Percentiles rank a stretch among this genome's conserved stretches.
phyloP scores from a whole-genome alignment of 2,113 vertebrate genomes.

The Acrocephalus arundinaceus region DNA sequence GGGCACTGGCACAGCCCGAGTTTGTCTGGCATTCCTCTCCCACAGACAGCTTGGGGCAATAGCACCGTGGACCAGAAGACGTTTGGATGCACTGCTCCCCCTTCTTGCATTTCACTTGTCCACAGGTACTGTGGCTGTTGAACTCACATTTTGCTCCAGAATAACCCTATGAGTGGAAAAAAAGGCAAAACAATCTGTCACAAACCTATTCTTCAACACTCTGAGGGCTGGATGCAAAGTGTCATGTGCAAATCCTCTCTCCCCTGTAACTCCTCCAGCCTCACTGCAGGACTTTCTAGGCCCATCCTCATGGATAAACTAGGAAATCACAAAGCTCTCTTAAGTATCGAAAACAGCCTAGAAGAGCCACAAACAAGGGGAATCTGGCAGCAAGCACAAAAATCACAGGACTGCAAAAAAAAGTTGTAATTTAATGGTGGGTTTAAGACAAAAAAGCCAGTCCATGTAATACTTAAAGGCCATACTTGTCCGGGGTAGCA shows the following conservation, averaged over 20 bases:
- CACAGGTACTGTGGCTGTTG: slow-evolving; percentile 77
- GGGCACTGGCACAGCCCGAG: slow-evolving; percentile 68
- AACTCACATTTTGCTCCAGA: slow-evolving; percentile 84
- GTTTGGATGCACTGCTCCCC: slow-evolving; percentile 82
- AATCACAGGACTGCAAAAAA: background rate
- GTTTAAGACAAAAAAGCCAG: background rate
- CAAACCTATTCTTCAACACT: background rate
- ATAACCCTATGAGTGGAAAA: slow-evolving; percentile 73
- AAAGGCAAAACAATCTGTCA: background rate
- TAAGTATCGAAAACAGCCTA: background rate
- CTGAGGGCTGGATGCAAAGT: background rate
- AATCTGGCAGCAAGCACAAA: background rate
- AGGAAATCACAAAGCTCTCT: background rate
- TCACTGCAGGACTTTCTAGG: background rate
- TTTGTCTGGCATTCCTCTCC: slow-evolving; percentile 79
- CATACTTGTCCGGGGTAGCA: background rate
- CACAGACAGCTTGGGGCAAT: slow-evolving; percentile 77
- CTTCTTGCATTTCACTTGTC: slow-evolving; percentile 82
- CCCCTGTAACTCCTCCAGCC: background rate
- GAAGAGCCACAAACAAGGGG: background rate
- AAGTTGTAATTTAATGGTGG: background rate
- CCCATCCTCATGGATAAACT: background rate
- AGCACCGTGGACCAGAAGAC: slow-evolving; percentile 74
- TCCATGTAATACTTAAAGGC: background rate
- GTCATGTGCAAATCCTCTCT: background rate